Conservation (phyloP, 2,888 invertebrate genomes). For the Drosophila flavopinicola region DNA sequence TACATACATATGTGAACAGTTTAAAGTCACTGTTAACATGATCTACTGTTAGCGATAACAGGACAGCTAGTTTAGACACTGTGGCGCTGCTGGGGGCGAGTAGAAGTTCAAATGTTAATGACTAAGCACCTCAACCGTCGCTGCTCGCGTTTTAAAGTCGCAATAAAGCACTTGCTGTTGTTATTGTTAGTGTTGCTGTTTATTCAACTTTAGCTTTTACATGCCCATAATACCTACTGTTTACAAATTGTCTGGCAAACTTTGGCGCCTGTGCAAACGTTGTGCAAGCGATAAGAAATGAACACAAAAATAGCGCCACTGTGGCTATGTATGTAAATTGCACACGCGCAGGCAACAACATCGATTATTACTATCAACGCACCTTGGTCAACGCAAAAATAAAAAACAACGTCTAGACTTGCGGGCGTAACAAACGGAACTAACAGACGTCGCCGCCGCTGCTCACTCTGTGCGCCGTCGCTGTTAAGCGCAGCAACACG, state of each 20-base stretch:
- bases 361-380: slow-evolving; percentile 63
- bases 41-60: slow-evolving; percentile 18
- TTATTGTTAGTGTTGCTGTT: slow-evolving; percentile 16
- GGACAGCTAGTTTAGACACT: slow-evolving; percentile 52
- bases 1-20: neutral
- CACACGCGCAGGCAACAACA: slow-evolving; percentile 50
- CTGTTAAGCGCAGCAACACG: slow-evolving; percentile 51
- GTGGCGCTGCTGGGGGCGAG: slow-evolving; percentile 48
- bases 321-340: slow-evolving; percentile 29
- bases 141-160: slow-evolving; percentile 59
- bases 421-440: slow-evolving; percentile 65
- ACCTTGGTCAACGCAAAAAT: slow-evolving; percentile 51
- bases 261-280: slow-evolving; percentile 40
- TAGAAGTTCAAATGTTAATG: slow-evolving; percentile 63
- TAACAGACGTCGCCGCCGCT: slow-evolving; percentile 24
- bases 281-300: slow-evolving; percentile 50
- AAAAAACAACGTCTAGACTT: slow-evolving; percentile 65
- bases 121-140: slow-evolving; percentile 36
- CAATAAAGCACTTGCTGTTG: slow-evolving; percentile 52
- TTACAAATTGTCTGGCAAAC: slow-evolving; percentile 65
- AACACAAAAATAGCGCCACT: slow-evolving; percentile 43
- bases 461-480: slow-evolving; percentile 2
- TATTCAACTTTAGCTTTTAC: slow-evolving; percentile 43
- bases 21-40: slow-evolving; percentile 19
- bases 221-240: slow-evolving; percentile 48